A percentile compares a stretch with the other conserved stretches of the same genome.
These are phyloP conservation scores for Pomacea canaliculata DNA, from an alignment of 2,888 invertebrate genomes.

Conservation along the genomic window DNA sequence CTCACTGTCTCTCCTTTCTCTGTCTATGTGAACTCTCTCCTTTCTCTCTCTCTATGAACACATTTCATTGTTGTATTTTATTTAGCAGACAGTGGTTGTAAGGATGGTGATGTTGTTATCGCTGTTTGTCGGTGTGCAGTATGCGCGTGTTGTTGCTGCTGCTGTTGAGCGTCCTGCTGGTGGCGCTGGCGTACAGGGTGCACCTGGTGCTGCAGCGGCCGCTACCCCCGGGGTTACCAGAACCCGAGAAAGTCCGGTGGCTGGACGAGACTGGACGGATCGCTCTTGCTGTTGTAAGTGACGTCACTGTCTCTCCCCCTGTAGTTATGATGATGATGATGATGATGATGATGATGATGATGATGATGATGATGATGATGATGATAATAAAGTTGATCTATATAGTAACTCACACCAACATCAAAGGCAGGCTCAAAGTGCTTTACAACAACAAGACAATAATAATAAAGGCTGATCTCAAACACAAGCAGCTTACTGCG, in stretches of 20 bases:
- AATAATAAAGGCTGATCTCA: too few species aligned
- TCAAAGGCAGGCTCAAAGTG: too few species aligned
- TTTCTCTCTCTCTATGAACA: not conserved
- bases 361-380: too few species aligned
- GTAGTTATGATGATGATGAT: too few species aligned
- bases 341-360: too few species aligned
- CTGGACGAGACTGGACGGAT: constrained; percentile 50
- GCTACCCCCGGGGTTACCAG: constrained; percentile 46
- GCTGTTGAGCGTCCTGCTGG: constrained; percentile 31
- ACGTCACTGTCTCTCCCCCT: too few species aligned
- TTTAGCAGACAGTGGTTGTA: not conserved
- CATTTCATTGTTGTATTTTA: not conserved
- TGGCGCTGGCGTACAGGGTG: constrained; percentile 41
- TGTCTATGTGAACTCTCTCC: not conserved
- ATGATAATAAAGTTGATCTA: too few species aligned
- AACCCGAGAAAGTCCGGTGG: constrained; percentile 46
- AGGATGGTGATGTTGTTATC: too few species aligned
- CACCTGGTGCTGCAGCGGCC: constrained; percentile 45
- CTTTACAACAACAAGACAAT: too few species aligned
- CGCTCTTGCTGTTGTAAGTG: constrained; percentile 44
- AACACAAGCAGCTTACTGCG: too few species aligned
- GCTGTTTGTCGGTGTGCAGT: not conserved
- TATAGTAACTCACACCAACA: too few species aligned
- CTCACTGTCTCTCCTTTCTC: not conserved
- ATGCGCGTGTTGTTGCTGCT: constrained; percentile 23